phyloP scores from a whole-genome alignment of 2,113 vertebrate genomes.

The Candoia aspera region DNA sequence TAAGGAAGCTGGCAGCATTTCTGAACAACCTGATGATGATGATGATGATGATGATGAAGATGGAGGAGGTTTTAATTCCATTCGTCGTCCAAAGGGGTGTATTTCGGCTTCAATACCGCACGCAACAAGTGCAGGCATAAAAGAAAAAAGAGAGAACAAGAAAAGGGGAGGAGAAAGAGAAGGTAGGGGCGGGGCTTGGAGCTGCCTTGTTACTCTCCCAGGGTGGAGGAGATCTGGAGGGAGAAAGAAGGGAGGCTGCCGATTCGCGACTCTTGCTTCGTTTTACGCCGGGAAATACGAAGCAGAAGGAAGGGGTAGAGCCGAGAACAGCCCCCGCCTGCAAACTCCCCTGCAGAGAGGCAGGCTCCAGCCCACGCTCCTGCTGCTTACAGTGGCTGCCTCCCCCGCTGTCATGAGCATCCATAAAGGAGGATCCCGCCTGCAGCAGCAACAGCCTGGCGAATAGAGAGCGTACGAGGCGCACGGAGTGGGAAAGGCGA shows the following conservation, averaged over 20 bases:
- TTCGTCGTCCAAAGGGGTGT: background rate
- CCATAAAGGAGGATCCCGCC: constrained; percentile 3
- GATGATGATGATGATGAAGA: background rate
- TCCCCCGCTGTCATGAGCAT: constrained; percentile 19
- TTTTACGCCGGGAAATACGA: constrained; percentile 1
- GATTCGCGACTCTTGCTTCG: background rate
- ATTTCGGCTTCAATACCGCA: background rate
- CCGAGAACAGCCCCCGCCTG: background rate
- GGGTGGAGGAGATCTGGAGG: background rate
- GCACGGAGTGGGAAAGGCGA: background rate
- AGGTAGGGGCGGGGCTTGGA: constrained; percentile 47
- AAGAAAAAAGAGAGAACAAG: background rate
- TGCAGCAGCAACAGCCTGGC: background rate
- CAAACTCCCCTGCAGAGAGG: background rate
- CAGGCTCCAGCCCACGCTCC: background rate
- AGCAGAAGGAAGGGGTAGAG: background rate
- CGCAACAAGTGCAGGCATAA: constrained; percentile 52
- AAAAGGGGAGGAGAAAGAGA: constrained; percentile 42
- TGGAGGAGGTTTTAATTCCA: background rate
- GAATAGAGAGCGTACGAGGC: background rate
- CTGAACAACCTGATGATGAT: background rate
- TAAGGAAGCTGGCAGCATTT: background rate
- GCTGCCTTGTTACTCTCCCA: background rate
- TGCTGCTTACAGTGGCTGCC: background rate
- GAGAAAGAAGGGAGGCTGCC: background rate